These are phyloP conservation scores for Scytalopus superciliaris DNA, from an alignment of 2,113 vertebrate species.

Conservation along the genomic window DNA sequence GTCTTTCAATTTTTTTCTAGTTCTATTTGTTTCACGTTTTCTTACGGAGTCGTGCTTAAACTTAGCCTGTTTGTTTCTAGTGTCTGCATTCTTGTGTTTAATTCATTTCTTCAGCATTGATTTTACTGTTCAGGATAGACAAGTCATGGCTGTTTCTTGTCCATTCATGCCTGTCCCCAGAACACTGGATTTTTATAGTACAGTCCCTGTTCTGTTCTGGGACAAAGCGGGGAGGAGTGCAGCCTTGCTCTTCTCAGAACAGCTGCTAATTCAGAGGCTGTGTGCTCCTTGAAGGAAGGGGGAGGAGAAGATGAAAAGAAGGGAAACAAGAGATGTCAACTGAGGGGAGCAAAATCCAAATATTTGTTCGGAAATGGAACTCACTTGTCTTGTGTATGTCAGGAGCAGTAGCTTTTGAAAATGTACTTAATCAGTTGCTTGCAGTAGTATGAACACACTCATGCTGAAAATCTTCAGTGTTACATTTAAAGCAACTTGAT, in stretches of 20 bases:
- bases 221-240: constrained; percentile 58
- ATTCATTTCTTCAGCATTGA: neutral
- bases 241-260: constrained; percentile 46
- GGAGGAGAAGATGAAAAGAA: constrained; percentile 27
- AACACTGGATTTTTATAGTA: constrained; percentile 58
- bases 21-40: neutral
- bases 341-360: neutral
- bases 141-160: constrained; percentile 50
- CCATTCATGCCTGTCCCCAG: constrained; percentile 39
- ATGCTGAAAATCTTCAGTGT: neutral
- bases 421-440: neutral
- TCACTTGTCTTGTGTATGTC: neutral
- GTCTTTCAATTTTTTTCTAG: accelerated
- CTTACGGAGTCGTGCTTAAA: neutral
- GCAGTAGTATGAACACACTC: neutral
- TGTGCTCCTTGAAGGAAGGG: constrained; percentile 25
- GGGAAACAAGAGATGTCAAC: neutral
- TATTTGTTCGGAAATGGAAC: constrained; percentile 6
- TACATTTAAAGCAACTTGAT: neutral
- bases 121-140: constrained; percentile 24
- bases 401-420: neutral
- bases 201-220: constrained; percentile 54
- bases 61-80: neutral
- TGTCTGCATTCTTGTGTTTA: neutral
- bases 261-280: constrained; percentile 47